Base-by-base conservation (phyloP, 2,797 vertebrate species). In the Pipistrellus nathusii region DNA sequence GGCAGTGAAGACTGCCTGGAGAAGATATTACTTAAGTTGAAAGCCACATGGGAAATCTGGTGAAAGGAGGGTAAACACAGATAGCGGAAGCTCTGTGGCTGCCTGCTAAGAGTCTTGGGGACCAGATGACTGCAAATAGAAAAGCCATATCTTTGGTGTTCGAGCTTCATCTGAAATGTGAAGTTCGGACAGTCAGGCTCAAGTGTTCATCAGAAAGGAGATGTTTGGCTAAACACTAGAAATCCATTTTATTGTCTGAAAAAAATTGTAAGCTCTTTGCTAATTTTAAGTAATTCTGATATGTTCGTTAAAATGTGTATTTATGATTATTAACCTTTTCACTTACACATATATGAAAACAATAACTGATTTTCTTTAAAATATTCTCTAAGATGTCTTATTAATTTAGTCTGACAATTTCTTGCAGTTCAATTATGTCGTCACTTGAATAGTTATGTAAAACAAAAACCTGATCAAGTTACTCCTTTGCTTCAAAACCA, bases 111-210 rank as follows among this genome's bases (percentile, higher is more conserved):
- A 64, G 84, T 48, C 46, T 88, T 57, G 80, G n/a, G n/a, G 64
- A 73, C 8, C 8, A 69, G 62, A 32, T 18, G 17, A 59, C 21
- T 85, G 11, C n/a, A 64, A 11, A 71, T 35, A 57, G 41, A 73
- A 66, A 72, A 71, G 11, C 48, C 32, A 64, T 38, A 71, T 94
- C 91, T 91, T 96, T 76, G 30, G 59, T 91, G 92, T 94, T 15
- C 35, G 71, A 89, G 27, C 7, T 82, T 95, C 91, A 25, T 95
- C 71, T 88, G 27, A 88, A 25, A 75, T 92, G 44, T 53, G 21
- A 81, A 62, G 38, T 95, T 93, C 10, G 75, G 48, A 76, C 14
- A 75, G 25, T 55, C 30, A 78, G 44, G 15, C 13, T 91, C 59
- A 62, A n/a, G 30, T 91, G 93, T 46, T 53, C 23, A 30, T 32